These are phyloP conservation scores for Tapirus indicus DNA, from an alignment of 2,797 vertebrate genomes.

Conservation along the genomic window DNA sequence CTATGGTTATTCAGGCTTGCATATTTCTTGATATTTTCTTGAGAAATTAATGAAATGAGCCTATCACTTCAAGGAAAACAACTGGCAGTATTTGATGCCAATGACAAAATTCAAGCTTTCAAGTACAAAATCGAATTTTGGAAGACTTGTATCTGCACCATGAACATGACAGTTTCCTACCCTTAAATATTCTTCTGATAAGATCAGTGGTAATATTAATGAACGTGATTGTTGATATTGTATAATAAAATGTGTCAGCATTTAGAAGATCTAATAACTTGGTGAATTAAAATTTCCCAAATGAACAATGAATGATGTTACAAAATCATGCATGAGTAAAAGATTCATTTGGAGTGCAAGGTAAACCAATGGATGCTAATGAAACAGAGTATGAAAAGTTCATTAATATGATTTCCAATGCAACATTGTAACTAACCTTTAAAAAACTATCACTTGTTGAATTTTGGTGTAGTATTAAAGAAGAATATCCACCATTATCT, in stretches of 20 bases:
- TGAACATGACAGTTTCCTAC: background rate
- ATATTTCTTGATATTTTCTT: background rate
- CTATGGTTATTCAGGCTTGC: background rate
- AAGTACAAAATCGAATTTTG: constrained; percentile 43
- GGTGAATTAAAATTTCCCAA: constrained; percentile 14
- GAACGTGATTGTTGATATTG: background rate
- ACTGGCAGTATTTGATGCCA: background rate
- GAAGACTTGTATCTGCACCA: background rate
- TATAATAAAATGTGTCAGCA: background rate
- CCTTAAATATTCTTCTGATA: background rate
- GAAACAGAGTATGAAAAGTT: constrained; percentile 16
- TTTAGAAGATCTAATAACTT: background rate
- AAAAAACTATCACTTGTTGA: background rate
- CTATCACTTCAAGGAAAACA: constrained; percentile 14
- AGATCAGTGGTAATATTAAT: background rate
- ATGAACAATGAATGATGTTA: background rate
- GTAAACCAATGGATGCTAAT: background rate
- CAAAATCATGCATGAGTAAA: background rate
- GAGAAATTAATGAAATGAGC: constrained; percentile 24
- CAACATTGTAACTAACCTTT: background rate
- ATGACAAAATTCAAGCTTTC: constrained; percentile 8
- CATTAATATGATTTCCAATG: background rate
- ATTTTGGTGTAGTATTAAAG: background rate
- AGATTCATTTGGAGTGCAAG: background rate
- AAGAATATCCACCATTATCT: background rate